A percentile compares a stretch with the other conserved stretches of the same genome.
These are phyloP conservation scores for Noctua janthina DNA, from an alignment of 2,888 invertebrate genomes.

Conservation along the genomic window DNA sequence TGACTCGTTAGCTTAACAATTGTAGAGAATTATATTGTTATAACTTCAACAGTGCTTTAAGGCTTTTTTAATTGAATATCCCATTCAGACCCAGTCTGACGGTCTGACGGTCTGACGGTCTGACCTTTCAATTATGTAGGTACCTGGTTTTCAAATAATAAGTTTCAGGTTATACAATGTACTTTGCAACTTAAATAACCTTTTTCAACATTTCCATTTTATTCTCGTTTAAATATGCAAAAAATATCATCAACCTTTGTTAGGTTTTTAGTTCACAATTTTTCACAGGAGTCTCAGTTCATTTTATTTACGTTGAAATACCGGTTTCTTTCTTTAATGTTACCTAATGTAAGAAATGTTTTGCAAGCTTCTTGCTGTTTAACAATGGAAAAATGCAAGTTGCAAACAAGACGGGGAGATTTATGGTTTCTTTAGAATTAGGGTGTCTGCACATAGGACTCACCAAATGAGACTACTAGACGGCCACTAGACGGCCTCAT, in stretches of 20 bases:
- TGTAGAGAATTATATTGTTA: conserved; percentile 65
- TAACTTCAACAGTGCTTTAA: conserved; percentile 64
- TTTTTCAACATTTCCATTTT: conserved; percentile 32
- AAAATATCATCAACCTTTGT: conserved; percentile 43
- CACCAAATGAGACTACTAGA: background rate
- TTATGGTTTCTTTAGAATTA: conserved; percentile 40
- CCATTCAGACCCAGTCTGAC: conserved; percentile 40
- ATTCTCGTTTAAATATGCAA: conserved; percentile 41
- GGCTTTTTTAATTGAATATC: conserved; percentile 63
- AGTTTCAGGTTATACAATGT: conserved; percentile 24
- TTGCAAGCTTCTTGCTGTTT: conserved; percentile 34
- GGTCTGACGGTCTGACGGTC: conserved; percentile 16
- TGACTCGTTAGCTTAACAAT: conserved; percentile 80
- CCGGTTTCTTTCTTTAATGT: conserved; percentile 23
- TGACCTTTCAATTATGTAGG: conserved; percentile 47
- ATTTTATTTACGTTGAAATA: conserved; percentile 38
- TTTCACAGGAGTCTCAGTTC: conserved; percentile 25
- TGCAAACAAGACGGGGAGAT: conserved; percentile 45
- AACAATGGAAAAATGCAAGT: conserved; percentile 55
- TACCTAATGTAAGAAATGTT: conserved; percentile 34
- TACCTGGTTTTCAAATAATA: conserved; percentile 38
- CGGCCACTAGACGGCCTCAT: background rate
- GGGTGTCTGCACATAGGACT: background rate
- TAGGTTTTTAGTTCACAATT: conserved; percentile 32
- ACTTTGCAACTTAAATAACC: conserved; percentile 33